Conservation (phyloP, 2,113 vertebrate species). For the Dryoscopus gambensis region DNA sequence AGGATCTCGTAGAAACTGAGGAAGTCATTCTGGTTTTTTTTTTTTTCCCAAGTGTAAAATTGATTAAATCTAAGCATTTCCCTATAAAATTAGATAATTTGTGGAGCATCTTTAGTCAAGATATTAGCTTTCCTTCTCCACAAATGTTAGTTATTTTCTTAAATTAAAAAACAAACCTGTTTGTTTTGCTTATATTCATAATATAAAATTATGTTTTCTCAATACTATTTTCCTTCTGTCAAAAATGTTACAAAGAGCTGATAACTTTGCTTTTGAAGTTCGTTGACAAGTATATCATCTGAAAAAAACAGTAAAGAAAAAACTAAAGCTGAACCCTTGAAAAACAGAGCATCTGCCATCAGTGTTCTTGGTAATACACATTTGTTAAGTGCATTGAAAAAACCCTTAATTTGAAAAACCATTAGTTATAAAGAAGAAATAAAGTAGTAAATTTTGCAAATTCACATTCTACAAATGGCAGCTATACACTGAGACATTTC, state of each 20-base stretch:
- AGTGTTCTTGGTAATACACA: not conserved
- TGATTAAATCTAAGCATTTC: not conserved
- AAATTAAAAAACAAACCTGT: not conserved
- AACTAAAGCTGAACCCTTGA: not conserved
- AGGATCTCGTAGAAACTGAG: not conserved
- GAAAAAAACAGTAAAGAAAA: not conserved
- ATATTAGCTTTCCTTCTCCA: not conserved
- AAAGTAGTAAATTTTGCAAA: not conserved
- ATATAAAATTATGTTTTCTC: not conserved
- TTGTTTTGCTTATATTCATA: not conserved
- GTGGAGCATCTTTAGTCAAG: not conserved
- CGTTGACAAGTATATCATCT: not conserved
- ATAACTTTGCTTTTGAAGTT: conserved; percentile 11
- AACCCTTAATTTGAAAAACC: not conserved
- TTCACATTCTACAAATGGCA: not conserved
- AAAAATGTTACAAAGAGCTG: not conserved
- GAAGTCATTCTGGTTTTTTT: not conserved
- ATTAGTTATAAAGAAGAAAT: not conserved
- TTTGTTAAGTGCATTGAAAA: not conserved
- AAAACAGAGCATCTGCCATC: not conserved
- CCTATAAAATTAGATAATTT: not conserved
- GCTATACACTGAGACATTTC: not conserved
- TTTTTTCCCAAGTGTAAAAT: too few species aligned
- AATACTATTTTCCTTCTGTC: not conserved
- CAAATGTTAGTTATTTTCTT: not conserved